phyloP scores from a whole-genome alignment of 2,888 invertebrate species.

The Rhingia rostrata region DNA sequence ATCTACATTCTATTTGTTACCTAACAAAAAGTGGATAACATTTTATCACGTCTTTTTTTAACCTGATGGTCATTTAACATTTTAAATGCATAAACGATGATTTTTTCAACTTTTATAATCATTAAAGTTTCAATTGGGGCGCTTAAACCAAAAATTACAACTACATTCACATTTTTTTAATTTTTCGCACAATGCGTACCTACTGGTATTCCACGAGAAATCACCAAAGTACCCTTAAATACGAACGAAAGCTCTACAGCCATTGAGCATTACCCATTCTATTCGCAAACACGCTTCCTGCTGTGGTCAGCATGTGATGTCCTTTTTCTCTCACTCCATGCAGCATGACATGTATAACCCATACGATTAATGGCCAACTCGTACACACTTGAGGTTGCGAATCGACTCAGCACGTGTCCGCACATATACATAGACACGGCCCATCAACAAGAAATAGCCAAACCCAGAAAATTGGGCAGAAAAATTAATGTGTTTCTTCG shows the following conservation, averaged over 20 bases:
- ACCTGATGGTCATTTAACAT: no score
- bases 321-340: slow-evolving; percentile 30
- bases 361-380: slow-evolving; percentile 58
- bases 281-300: slow-evolving; percentile 27
- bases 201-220: slow-evolving; percentile 8
- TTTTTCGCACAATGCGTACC: neutral
- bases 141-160: no score
- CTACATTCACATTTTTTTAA: neutral
- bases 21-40: no score
- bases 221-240: slow-evolving; percentile 49
- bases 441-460: slow-evolving; percentile 22
- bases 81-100: no score
- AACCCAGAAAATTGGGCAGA: slow-evolving; percentile 51
- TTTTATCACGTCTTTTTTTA: no score
- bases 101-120: no score
- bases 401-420: slow-evolving; percentile 54
- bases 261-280: slow-evolving; percentile 28
- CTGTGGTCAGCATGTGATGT: slow-evolving; percentile 60
- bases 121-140: neutral
- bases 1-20: no score
- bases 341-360: slow-evolving; percentile 54
- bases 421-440: slow-evolving; percentile 1
- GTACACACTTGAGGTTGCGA: slow-evolving; percentile 47
- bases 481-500: slow-evolving; percentile 56
- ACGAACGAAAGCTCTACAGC: slow-evolving; percentile 4